Base-by-base conservation (phyloP, 2,113 vertebrate genomes). In the Sinosuthora webbiana region DNA sequence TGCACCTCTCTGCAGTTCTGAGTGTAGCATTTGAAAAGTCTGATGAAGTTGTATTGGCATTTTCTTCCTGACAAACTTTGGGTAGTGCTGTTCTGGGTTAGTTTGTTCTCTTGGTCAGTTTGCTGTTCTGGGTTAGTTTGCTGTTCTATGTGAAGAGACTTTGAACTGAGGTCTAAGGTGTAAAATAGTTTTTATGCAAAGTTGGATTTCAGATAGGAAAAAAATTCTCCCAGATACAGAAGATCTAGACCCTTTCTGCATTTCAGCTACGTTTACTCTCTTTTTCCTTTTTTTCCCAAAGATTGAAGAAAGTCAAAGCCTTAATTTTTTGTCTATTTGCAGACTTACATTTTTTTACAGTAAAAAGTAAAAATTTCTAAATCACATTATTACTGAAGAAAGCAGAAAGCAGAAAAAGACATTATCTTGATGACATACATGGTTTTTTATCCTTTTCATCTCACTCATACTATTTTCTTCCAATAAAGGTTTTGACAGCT, bases 401-500 rank as follows among this genome's bases (percentile, higher is more conserved):
- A 52, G 50, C n/a, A 49, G 10, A 57, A 93, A 73, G 4, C 6
- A 35, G 50, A 44, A 18, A 69, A 52, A 77, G 33, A 37, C 23
- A 41, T 30, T 88, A 11, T 71, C 33, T 64, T 60, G 20, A 31
- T 78, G 15, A 30, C 13, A 44, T 44, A 87, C 25, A 65, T 63
- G 2, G 14, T 22, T 81, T 65, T 84, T 82, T 56, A 56, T 60
- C 18, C 11, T 91, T 56, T 83, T 94, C 11, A 62, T 56, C n/a
- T 82, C 63, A 57, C 49, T 90, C n/a, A 35, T 27, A 42, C 59
- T 94, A 81, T 85, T 94, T 93, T 35, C 63, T 89, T 86, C 70
- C 42, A 87, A 7, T 67, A 55, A 83, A 84, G 70, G 67, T 95
- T 97, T 96, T 93, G 74, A 95, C 91, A 95, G 91, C 93, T 95